phyloP scores from a whole-genome alignment of 2,113 vertebrate genomes.

The Pedionomus torquatus region DNA sequence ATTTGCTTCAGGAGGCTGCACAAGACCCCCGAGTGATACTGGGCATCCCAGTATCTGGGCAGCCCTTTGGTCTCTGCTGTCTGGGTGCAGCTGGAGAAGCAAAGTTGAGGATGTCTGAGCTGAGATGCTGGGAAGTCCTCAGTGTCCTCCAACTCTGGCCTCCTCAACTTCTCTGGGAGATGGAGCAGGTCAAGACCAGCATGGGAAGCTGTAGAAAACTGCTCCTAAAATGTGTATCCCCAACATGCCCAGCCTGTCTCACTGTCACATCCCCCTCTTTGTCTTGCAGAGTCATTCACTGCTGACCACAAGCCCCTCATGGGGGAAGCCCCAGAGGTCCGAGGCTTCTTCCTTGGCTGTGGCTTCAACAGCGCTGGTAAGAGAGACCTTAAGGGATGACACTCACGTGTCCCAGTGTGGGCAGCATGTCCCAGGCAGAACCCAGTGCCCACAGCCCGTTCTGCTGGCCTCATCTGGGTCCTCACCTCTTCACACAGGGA shows the following conservation, averaged over 20 bases:
- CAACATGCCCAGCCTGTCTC: accelerated
- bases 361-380: conserved; percentile 98
- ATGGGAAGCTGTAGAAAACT: neutral
- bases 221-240: neutral
- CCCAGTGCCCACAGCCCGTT: neutral
- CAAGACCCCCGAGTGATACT: neutral
- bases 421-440: accelerated
- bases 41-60: neutral
- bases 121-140: neutral
- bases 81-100: neutral
- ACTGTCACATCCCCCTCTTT: neutral
- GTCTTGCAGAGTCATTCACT: conserved; percentile 89
- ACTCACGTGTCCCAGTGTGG: accelerated
- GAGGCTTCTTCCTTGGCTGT: conserved; percentile 95
- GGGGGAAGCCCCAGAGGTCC: conserved; percentile 92
- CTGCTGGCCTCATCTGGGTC: neutral
- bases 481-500: conserved; percentile 75
- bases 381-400: neutral
- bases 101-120: neutral
- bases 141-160: neutral
- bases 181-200: neutral
- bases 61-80: neutral
- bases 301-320: conserved; percentile 96
- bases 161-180: neutral
- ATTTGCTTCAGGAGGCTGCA: neutral